These are phyloP conservation scores for Troides aeacus DNA, from an alignment of 2,888 invertebrate genomes.

Conservation along the genomic window DNA sequence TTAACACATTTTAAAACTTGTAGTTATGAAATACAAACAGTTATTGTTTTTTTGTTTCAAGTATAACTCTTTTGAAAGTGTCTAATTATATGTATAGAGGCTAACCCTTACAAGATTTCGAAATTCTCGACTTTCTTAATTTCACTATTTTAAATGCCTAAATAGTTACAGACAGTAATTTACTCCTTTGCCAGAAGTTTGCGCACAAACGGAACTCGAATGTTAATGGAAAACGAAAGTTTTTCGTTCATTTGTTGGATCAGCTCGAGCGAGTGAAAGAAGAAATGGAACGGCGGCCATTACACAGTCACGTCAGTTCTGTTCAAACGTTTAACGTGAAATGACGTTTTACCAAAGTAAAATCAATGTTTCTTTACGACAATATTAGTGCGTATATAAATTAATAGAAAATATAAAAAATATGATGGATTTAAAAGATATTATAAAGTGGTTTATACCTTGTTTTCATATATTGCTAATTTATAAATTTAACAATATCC, in stretches of 20 bases:
- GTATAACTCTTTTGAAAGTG: background rate
- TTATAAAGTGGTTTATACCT: slow-evolving; percentile 75
- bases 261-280: slow-evolving; percentile 54
- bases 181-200: slow-evolving; percentile 28
- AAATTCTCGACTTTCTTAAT: slow-evolving; percentile 13
- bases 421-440: slow-evolving; percentile 73
- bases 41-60: background rate
- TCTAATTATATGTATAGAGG: background rate
- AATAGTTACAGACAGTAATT: slow-evolving; percentile 16
- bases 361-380: slow-evolving; percentile 24
- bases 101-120: background rate
- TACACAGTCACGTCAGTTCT: slow-evolving; percentile 46
- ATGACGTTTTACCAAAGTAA: slow-evolving; percentile 44
- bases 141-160: slow-evolving; percentile 21
- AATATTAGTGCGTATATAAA: slow-evolving; percentile 21
- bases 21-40: too few relatives aligned
- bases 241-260: slow-evolving; percentile 27
- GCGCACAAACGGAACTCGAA: slow-evolving; percentile 47
- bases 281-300: slow-evolving; percentile 52
- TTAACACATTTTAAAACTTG: too few relatives aligned
- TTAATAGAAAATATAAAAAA: slow-evolving; percentile 27
- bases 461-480: slow-evolving; percentile 65
- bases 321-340: slow-evolving; percentile 47
- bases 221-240: slow-evolving; percentile 48
- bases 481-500: slow-evolving; percentile 40